phyloP scores from a whole-genome alignment of 2,797 vertebrate species.

The Xenops minutus region DNA sequence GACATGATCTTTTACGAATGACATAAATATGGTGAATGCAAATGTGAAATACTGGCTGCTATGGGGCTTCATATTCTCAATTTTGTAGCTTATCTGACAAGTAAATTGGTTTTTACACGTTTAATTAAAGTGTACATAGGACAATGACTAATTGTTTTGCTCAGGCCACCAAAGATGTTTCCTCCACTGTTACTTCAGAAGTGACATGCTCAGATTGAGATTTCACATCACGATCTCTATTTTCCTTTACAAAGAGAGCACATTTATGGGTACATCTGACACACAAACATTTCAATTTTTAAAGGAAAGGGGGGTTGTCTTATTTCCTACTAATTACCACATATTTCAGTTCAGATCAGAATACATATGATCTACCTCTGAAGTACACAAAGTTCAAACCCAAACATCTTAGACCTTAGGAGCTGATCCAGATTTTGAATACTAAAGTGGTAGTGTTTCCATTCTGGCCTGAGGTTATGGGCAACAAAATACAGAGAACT shows the following conservation, averaged over 20 bases:
- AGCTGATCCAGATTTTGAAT: neutral
- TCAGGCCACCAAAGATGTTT: neutral
- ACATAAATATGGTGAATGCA: neutral
- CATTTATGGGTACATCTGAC: neutral
- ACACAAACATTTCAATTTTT: neutral
- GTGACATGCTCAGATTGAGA: neutral
- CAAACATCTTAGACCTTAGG: neutral
- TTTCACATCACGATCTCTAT: neutral
- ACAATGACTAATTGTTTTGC: neutral
- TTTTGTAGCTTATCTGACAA: neutral
- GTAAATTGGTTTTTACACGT: neutral
- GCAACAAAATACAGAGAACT: neutral
- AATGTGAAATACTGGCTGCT: neutral
- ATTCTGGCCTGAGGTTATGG: neutral
- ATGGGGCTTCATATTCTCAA: neutral
- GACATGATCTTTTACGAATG: neutral
- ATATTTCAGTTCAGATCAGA: neutral
- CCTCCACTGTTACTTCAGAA: neutral
- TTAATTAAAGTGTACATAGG: neutral
- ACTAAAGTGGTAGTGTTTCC: neutral
- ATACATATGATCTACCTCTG: neutral
- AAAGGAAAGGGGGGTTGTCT: conserved; percentile 26
- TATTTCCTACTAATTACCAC: neutral
- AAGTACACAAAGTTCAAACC: neutral
- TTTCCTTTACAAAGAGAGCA: neutral